Evolutionary conservation across 2,113 vertebrate genomes (phyloP), one percentile per base, ranked within the genome.

Genomic region (Verasper variegatus): DNA sequence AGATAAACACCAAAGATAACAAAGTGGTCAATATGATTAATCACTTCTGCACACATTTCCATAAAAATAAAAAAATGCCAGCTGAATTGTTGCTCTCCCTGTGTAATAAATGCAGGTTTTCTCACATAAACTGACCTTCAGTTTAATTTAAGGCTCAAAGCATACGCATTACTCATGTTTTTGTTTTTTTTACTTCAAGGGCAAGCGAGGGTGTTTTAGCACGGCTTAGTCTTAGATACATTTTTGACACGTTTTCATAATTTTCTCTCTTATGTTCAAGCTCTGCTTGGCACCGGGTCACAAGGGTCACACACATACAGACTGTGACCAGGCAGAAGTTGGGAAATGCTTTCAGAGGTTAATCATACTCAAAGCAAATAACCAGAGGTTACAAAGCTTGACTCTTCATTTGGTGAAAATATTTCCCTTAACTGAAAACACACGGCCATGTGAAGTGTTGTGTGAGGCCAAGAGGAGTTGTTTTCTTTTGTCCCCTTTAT

Each of bases 1-100:
- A 84, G 78, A 85, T 81, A 66, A 82, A 84, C 37, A 73, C 20
- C 10, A 54, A 69, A 80, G 26, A 81, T 76, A 67, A 56, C 47
- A 49, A 58, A 27, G 40, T 27, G 24, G 35, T 66, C 24, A 54
- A 65, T 52, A 79, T 62, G 47, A 82, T 55, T 69, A 49, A 47
- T 70, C 24, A 12, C 12, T 68, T 76, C 62, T 24, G 3, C 21
- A 31, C 40, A 81, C 59, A 58, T 62, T 71, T 76, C 7, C 2
- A 69, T 8, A 82, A 18, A 17, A 7, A 49, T 18, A 18, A 6
- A 18, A 18, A 3, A n/a, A n/a, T n/a, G 3, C 13, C 21, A 73
- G 26, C 23, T 35, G 24, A 37, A 56, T 45, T 63, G 45, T 42
- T 75, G 76, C 21, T 24, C 1, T 12, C 27, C 57, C 20, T 20